phyloP scores from a whole-genome alignment of 2,113 vertebrate species.

The Zosterops borbonicus region DNA sequence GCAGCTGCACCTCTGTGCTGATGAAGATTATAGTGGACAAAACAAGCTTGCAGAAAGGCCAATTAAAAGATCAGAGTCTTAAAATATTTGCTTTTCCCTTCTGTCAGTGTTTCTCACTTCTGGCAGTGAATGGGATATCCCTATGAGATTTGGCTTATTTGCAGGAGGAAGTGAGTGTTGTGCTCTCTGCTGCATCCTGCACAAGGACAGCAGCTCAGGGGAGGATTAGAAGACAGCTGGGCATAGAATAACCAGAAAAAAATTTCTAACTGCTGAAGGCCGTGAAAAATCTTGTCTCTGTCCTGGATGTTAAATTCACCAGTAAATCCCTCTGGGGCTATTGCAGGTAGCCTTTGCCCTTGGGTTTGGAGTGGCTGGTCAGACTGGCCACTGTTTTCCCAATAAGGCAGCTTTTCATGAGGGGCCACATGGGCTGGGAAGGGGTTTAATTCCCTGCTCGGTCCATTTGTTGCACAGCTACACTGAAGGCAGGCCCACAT shows the following conservation, averaged over 20 bases:
- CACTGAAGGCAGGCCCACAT: neutral
- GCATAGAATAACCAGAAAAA: neutral
- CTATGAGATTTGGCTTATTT: neutral
- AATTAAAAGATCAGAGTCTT: neutral
- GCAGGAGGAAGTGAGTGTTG: fast-evolving
- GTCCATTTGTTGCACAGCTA: neutral
- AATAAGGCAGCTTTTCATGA: neutral
- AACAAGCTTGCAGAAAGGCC: neutral
- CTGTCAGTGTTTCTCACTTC: neutral
- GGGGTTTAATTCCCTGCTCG: neutral
- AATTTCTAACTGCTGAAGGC: neutral
- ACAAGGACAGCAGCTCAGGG: neutral
- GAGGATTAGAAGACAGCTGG: neutral
- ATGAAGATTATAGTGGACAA: neutral
- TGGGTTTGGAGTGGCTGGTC: neutral
- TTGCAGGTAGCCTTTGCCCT: neutral
- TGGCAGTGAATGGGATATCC: neutral
- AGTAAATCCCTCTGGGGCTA: neutral
- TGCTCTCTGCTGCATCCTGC: neutral
- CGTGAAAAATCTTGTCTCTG: neutral
- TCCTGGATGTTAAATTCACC: neutral
- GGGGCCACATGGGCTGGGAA: neutral
- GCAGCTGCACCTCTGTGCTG: neutral
- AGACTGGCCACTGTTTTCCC: neutral
- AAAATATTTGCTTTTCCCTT: neutral